Conservation (phyloP, 2,113 vertebrate genomes). For the Callaeas wilsoni region DNA sequence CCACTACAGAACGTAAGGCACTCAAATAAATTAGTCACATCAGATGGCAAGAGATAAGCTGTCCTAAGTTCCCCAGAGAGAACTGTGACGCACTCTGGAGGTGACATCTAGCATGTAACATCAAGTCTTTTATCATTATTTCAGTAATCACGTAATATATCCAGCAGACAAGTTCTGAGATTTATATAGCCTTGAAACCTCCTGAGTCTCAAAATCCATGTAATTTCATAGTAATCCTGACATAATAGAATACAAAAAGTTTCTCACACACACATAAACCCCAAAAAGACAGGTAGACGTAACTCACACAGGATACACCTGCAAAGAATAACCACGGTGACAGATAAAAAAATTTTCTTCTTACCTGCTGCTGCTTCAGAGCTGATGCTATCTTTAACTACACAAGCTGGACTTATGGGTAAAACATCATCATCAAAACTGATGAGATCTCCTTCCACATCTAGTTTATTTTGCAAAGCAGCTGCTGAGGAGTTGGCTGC, state of each 20-base stretch:
- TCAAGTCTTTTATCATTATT: background rate
- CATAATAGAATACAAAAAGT: background rate
- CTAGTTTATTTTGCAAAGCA: slow-evolving; percentile 41
- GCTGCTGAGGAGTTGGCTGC: background rate
- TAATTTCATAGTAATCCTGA: background rate
- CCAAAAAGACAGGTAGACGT: background rate
- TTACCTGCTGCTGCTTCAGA: slow-evolving; percentile 72
- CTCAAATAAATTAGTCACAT: background rate
- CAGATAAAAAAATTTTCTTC: background rate
- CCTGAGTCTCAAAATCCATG: background rate
- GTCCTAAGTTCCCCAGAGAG: background rate
- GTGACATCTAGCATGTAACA: background rate
- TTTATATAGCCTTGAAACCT: background rate
- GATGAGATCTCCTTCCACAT: slow-evolving; percentile 74
- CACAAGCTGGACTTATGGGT: slow-evolving; percentile 17
- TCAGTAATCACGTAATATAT: background rate
- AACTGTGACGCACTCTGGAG: background rate
- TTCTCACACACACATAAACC: background rate
- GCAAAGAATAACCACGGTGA: background rate
- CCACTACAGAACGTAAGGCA: background rate
- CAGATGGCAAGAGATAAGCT: background rate
- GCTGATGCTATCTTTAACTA: slow-evolving; percentile 33
- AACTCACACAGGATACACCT: background rate
- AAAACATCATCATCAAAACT: slow-evolving; percentile 80
- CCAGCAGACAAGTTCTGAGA: background rate